A percentile compares a stretch with the other conserved stretches of the same genome.
Conservation (phyloP, 2,113 vertebrate genomes). For the Calcarius ornatus region DNA sequence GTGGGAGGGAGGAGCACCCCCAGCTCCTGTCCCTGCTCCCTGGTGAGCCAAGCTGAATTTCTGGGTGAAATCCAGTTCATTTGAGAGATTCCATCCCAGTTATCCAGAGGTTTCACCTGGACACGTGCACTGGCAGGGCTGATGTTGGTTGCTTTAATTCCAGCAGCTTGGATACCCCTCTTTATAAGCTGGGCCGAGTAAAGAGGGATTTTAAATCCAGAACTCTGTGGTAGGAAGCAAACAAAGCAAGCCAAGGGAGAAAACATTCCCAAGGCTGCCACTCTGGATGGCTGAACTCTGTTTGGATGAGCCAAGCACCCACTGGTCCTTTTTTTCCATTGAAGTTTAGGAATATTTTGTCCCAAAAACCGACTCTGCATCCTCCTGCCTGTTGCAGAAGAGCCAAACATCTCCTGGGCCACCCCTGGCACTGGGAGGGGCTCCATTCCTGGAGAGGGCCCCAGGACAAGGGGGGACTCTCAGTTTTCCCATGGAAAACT, state of each 20-base stretch:
- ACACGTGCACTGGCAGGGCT: background rate
- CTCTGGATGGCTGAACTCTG: background rate
- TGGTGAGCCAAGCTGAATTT: background rate
- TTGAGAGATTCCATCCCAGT: background rate
- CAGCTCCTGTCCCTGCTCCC: background rate
- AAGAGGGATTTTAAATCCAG: background rate
- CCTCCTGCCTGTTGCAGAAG: background rate
- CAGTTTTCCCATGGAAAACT: background rate
- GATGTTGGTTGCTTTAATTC: background rate
- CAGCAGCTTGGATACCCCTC: background rate
- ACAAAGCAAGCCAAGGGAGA: background rate
- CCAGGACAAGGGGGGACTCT: background rate
- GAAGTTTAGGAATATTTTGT: background rate
- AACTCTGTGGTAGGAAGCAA: background rate
- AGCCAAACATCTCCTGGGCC: background rate
- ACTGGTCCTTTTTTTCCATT: background rate
- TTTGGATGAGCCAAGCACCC: background rate
- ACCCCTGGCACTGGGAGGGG: background rate
- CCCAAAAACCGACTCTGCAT: background rate
- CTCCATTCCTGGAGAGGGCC: fast-evolving
- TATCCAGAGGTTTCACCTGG: background rate
- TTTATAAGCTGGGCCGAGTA: background rate
- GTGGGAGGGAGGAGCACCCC: background rate
- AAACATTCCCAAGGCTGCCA: background rate
- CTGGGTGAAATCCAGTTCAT: background rate